Base-by-base conservation (phyloP, 2,888 invertebrate species). In the Sinotaia quadrata region DNA sequence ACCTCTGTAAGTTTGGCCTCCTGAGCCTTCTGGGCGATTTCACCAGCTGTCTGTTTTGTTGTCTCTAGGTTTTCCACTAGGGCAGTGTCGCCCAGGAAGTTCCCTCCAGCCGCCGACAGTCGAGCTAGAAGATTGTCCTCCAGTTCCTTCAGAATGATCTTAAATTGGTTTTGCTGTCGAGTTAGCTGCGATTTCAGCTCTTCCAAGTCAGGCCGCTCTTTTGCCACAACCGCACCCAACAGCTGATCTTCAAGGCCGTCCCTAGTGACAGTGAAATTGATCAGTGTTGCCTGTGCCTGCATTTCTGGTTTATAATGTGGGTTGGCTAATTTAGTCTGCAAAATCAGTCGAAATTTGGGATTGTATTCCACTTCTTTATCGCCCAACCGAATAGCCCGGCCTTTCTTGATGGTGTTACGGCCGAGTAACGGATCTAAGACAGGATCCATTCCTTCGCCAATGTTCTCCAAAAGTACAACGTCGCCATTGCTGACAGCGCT, bases 231-330 rank as follows among this genome's bases (percentile, higher is more conserved):
- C 91, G 97, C 97, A 18, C 97, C 97, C 69, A 98, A 89, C 24
- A 98, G 90, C 88, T 98, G 97, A 88, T 98, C 97, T 90, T 97
- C 97, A 57, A 98, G 90, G 8, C 97, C 98, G 86, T 97, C 97
- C 83, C 95, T 71, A 24, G 73, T 73, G 8, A 98, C 98, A 10
- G 97, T 97, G 84, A 98, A 98, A 89, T 98, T 97, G 74, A 98
- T 97, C 68, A 98, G 90, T 2, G 97, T 97, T 0, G 96, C 95
- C 90, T 98, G 97, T 15, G 98, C 98, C 89, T 98, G 97, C 95
- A 98, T 95, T 91, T 98, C 98, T 0, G 98, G 98, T 86, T 97
- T 96, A 87, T 97, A 98, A 90, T 97, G 97, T 10, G 97, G 98
- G 90, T 97, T 97, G 0, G 97, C 97, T 79, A 98, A 89, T 89